Percentiles rank a stretch among this genome's conserved stretches.
Conservation (phyloP, 2,888 invertebrate genomes). For the Uropetala carovei region DNA sequence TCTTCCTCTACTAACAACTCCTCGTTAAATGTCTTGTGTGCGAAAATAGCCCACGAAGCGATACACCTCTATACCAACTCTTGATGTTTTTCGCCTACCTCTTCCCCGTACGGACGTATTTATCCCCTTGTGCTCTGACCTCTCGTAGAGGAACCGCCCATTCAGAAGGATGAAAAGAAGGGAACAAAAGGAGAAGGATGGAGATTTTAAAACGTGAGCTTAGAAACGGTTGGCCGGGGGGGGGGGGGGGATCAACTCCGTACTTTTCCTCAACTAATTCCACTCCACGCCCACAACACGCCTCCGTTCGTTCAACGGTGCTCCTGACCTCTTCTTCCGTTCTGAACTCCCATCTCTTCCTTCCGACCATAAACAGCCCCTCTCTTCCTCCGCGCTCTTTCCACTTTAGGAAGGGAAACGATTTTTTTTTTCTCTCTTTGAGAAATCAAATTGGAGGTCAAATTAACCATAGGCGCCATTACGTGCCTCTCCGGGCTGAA, state of each 20-base stretch:
- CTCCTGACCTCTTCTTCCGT: neutral
- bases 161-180: neutral
- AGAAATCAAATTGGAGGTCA: too few relatives aligned
- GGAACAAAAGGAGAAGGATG: neutral
- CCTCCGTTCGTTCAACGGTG: neutral
- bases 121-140: too few relatives aligned
- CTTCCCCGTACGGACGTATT: too few relatives aligned
- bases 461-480: too few relatives aligned
- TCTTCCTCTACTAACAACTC: too few relatives aligned
- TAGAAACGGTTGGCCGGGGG: neutral
- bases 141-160: neutral
- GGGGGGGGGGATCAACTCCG: neutral
- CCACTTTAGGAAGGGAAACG: too few relatives aligned
- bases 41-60: too few relatives aligned
- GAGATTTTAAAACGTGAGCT: neutral
- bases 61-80: too few relatives aligned
- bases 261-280: neutral
- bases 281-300: constrained; percentile 27
- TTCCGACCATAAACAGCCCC: neutral
- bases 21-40: too few relatives aligned
- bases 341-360: neutral
- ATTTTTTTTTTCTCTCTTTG: too few relatives aligned
- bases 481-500: too few relatives aligned
- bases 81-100: too few relatives aligned
- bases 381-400: neutral